Evolutionary conservation across 1,140 invertebrate species (phyloP), one percentile per base, ranked within the genome.

Genomic region (Ceratina calcarata): DNA sequence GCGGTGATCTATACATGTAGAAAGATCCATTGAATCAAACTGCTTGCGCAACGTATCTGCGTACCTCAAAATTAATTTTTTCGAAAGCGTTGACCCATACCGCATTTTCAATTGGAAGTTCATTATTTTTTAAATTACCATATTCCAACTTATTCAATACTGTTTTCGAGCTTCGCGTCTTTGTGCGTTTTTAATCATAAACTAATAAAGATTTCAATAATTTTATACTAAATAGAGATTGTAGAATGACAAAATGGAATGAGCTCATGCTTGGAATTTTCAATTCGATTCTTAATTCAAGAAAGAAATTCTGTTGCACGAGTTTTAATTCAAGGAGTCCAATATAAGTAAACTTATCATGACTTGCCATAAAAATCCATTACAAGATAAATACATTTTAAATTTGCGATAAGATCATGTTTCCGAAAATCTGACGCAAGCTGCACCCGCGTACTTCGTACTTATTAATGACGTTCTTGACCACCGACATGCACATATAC

Each of bases 381-480:
- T 20, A 24, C 12, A 4, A 0, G 60, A 3, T 10, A 24, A 20
- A 37, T 18, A 32, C 51, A 13, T 12, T 15, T 22, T 20, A 55
- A 57, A 55, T 69, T 57, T 58, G 18, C 27, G 55, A 37, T 37
- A 58, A 15, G 10, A 18, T 37, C 13, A n/a, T 22, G 13, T 1
- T 3, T 27, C n/a, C 3, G 8, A 13, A 71, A 60, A 20, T 37
- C 4, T n/a, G 8, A 15, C 20, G 15, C 2, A 62, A 51, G 18
- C 1, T 51, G 22, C 18, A 15, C 37, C 3, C 45, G 18, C 16
- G 77, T 20, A 67, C 67, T 70, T 67, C n/a, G 58, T 60, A 71
- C 51, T 83, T 76, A 76, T 80, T 76, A 80, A 83, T 76, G 70
- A 32, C 32, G 32, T 24, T 32, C n/a, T 22, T n/a, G n/a, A n/a